Evolutionary conservation across 1,140 invertebrate species (phyloP), one percentile per base, ranked within the genome.

Genomic region (Pseudomyrmex concolor): DNA sequence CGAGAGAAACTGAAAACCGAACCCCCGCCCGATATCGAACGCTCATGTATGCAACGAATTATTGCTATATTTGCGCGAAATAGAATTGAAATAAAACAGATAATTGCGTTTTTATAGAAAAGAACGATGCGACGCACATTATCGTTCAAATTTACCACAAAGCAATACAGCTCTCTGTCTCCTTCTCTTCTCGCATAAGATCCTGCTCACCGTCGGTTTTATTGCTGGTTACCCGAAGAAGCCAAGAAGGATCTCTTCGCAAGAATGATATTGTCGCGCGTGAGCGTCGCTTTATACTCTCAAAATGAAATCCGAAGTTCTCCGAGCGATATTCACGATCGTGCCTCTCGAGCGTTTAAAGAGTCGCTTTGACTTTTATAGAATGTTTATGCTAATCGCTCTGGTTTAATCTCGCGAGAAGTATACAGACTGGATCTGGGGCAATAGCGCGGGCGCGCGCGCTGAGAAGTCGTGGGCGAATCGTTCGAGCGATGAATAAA

Each of bases 401-500:
- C 60, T 51, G 51, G 73, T 78, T 84, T 84, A 84, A 84, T 84
- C 74, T 84, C 74, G 74, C 63, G 82, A 84, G 62, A 68, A 80
- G 82, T 84, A 66, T 84, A 60, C 71, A 83, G 81, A 78, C 73
- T 55, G 54, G 54, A 83, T 83, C 81, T 78, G 51, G 81, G 81
- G 73, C 81, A 66, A 83, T 66, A 83, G 72, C 62, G 34, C 34
- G 34, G 34, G 34, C 34, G 34, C 34, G 34, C 34, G 34, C 34
- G 50, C 22, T 45, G 62, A 76, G 62, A 83, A 74, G 62, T 83
- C 71, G 74, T 57, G 66, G 63, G 74, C 77, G 85, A 77, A 85
- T 87, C 82, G 70, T 51, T 73, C 78, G 72, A 84, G 76, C 66
- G 66, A 89, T 89, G 83, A 89, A 87, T 87, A 85, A 89, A 89